Evolutionary conservation across 2,797 vertebrate species (phyloP), one percentile per base, ranked within the genome.

Genomic region (Petrocephalus schoutedeni): DNA sequence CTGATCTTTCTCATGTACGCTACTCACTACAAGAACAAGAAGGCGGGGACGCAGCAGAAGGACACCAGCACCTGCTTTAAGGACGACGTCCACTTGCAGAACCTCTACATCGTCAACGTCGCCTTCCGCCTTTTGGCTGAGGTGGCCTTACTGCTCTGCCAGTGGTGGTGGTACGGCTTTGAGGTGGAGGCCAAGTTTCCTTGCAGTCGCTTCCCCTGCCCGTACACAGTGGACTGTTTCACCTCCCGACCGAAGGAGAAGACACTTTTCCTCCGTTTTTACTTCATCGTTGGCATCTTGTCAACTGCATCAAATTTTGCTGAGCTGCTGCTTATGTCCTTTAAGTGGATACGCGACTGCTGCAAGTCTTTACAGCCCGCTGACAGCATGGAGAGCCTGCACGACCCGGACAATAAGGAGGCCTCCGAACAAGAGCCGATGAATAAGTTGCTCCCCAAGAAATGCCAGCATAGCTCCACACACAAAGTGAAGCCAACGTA

Each of bases 191-290:
- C 97, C 21, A 96, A 93, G 89, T 97, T 96, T 90, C 93, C 92
- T 14, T 98, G 98, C 91, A 92, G 89, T 54, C 96, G 94, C 0
- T 94, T 93, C 41, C 97, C 98, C 5, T 98, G 98, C 92, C 97
- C 96, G 21, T 95, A 98, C 94, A 96, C 90, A 0, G 98, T 99
- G 88, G 97, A 98, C 92, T 98, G 98, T 95, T 98, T 97, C 93
- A 96, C 97, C 56, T 98, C 97, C 16, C 96, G 97, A 1, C 97
- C 98, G 6, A 96, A 96, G 0, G 98, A 99, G 94, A 98, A 98
- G 93, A 98, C 97, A 0, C 80, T 98, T 91, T 98, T 99, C 94
- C 95, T 99, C 88, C 92, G 95, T 91, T 99, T 98, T 93, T 98
- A 97, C 95, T 98, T 98, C 83, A 88, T 89, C 0, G 94, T 98